A percentile compares a stretch with the other conserved stretches of the same genome.
Conservation (phyloP, 2,888 invertebrate species). For the Galerucella pusilla region DNA sequence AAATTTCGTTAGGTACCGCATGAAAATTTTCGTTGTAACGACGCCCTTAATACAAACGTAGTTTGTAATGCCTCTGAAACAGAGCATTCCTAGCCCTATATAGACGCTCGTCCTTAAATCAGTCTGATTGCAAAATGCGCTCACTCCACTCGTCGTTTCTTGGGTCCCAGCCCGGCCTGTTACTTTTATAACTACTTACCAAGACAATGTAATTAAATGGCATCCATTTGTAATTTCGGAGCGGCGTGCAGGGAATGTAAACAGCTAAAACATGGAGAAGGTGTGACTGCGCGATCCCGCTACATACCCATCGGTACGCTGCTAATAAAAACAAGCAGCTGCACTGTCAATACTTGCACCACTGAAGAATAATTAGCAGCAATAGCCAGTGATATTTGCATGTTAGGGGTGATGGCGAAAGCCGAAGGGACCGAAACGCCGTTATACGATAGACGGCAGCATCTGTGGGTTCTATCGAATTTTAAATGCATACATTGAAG, state of each 20-base stretch:
- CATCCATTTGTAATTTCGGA: constrained; percentile 66
- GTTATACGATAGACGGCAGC: not conserved
- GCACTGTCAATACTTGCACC: constrained; percentile 62
- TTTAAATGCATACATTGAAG: not conserved
- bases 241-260: constrained; percentile 65
- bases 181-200: constrained; percentile 66
- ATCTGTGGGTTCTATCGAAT: not conserved
- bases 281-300: constrained; percentile 63
- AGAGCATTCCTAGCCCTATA: constrained; percentile 46
- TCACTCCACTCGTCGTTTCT: constrained; percentile 35
- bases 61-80: constrained; percentile 5
- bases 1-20: too few relatives aligned
- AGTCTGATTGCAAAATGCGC: constrained; percentile 58
- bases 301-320: constrained; percentile 61
- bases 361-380: constrained; percentile 62
- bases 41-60: not conserved
- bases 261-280: constrained; percentile 65
- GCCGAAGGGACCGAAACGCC: constrained; percentile 8
- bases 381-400: constrained; percentile 59
- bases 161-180: constrained; percentile 57
- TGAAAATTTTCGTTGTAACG: not conserved
- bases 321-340: constrained; percentile 64
- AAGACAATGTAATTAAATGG: constrained; percentile 67
- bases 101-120: constrained; percentile 57
- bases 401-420: constrained; percentile 44